phyloP scores from a whole-genome alignment of 64 coral and sea anemone species.

The Orbicella faveolata region DNA sequence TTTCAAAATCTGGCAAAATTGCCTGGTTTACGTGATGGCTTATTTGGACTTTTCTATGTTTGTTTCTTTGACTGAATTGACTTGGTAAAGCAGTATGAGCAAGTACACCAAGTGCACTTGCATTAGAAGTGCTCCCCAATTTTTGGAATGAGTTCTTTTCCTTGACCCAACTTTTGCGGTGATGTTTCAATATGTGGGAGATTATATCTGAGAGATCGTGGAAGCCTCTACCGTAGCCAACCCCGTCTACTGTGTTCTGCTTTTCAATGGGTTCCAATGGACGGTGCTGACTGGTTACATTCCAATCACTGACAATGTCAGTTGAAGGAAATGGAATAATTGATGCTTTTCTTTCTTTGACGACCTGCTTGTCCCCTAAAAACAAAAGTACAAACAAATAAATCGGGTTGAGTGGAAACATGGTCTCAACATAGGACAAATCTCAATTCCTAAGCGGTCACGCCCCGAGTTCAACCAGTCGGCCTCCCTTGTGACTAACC shows the following conservation, averaged over 20 bases:
- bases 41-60: neutral
- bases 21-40: neutral
- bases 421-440: no score
- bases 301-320: neutral
- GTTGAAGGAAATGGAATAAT: neutral
- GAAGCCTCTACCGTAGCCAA: neutral
- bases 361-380: neutral
- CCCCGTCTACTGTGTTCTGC: neutral
- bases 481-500: no score
- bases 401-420: neutral
- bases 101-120: neutral
- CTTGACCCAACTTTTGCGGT: no score
- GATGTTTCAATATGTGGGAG: neutral
- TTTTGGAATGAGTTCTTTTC: neutral
- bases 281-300: neutral
- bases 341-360: neutral
- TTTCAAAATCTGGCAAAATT: neutral
- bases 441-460: no score
- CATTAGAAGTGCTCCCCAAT: neutral
- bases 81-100: neutral
- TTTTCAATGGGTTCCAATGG: neutral
- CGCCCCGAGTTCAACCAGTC: no score
- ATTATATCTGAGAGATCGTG: constrained; percentile 11
- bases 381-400: neutral
- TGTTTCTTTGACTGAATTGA: neutral